Conservation (phyloP, 2,888 invertebrate species). For the Halictus ligatus region DNA sequence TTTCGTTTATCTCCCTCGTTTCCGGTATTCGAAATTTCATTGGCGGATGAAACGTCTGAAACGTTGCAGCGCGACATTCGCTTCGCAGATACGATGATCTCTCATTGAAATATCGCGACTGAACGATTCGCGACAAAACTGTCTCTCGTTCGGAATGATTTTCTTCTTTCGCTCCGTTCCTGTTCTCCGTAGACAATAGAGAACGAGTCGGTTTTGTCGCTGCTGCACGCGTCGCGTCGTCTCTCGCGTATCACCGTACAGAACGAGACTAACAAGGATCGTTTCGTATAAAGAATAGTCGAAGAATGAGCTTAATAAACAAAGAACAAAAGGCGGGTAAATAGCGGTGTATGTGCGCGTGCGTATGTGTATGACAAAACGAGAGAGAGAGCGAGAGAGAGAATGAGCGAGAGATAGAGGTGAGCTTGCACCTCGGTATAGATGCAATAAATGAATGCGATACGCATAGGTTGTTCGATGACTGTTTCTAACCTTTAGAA, state of each 20-base stretch:
- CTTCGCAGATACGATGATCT: neutral
- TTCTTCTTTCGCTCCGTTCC: neutral
- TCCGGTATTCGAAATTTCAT: neutral
- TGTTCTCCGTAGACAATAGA: neutral
- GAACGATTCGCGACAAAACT: neutral
- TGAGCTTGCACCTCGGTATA: neutral
- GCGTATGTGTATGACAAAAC: neutral
- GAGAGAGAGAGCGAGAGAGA: neutral
- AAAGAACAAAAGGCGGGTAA: conserved; percentile 6
- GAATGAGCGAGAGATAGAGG: neutral
- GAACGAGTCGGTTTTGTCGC: neutral
- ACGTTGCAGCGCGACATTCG: neutral
- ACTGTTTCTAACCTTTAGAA: conserved; percentile 37
- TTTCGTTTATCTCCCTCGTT: neutral
- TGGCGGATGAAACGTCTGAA: neutral
- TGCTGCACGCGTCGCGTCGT: neutral
- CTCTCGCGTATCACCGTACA: neutral
- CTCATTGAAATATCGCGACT: neutral
- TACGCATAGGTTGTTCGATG: conserved; percentile 25
- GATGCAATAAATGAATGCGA: conserved; percentile 35
- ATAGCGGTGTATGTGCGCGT: neutral
- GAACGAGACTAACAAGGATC: neutral
- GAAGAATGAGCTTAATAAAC: conserved; percentile 22
- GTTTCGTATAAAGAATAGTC: conserved; percentile 13
- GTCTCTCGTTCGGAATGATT: conserved; percentile 1